Base-by-base conservation (phyloP, 1,140 invertebrate genomes). In the Microplitis demolitor region DNA sequence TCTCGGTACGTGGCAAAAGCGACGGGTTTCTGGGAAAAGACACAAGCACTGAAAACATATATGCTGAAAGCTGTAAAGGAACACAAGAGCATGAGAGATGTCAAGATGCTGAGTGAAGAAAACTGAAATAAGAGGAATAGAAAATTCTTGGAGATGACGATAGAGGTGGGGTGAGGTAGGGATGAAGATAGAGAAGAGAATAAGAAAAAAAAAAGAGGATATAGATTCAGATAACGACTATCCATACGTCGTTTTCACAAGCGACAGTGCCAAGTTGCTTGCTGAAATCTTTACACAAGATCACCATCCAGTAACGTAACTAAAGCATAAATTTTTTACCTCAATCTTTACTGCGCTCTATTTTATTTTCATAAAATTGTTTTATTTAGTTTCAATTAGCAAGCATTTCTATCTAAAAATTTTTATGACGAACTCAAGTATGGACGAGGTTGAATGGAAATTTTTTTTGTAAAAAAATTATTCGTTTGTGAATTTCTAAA, bases 211-310 rank as follows among this genome's bases (percentile, higher is more conserved):
- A 45, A 45, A 39, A 51, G 54, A 37, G 75, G 56, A 64, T 66
- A 66, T 69, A 69, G 72, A 74, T 68, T 69, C 61, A 45, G 53
- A 60, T 69, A 74, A 74, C 72, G 72, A 73, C 67, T 58, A 69
- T 66, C 72, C 58, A 74, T 74, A 74, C 51, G 56, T 74, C 72
- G 66, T 5, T 16, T n/a, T 66, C 39, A 66, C 33, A 14, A 67
- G 66, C 31, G 66, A 35, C 66, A 53, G 24, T 54, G 51, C 66
- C 50, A 67, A 67, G 66, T 33, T 34, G 34, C 56, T 58, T 16
- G 9, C 14, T 16, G 14, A 31, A 31, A 58, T 16, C 56, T 31
- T 24, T 31, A 9, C 56, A 31, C 56, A 58, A 58, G 24, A 31
- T 58, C 9, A 31, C 9, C 14, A 58, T 9, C 1, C 56, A 58